phyloP scores from a whole-genome alignment of 2,888 invertebrate genomes.

The Drosophila acutilabella region DNA sequence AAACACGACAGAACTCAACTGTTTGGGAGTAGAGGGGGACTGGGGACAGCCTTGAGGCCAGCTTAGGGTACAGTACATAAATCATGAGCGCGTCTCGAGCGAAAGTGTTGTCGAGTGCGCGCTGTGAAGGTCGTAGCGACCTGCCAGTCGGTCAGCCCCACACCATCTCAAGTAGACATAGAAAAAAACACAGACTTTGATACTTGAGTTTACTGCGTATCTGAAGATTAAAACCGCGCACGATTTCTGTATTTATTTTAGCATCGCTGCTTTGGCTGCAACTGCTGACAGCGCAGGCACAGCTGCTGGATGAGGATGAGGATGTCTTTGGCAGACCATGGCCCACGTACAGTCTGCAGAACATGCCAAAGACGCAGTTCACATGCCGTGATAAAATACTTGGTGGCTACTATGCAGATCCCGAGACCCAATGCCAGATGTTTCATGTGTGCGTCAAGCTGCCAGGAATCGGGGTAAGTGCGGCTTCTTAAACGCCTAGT shows the following conservation, averaged over 20 bases:
- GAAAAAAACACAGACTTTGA: background rate
- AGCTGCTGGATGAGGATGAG: slow-evolving; percentile 75
- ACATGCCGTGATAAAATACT: slow-evolving; percentile 93
- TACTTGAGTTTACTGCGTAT: slow-evolving; percentile 39
- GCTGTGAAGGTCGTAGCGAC: slow-evolving; percentile 60
- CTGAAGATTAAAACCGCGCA: slow-evolving; percentile 49
- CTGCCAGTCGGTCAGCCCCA: slow-evolving; percentile 41
- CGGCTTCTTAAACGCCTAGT: slow-evolving; percentile 4
- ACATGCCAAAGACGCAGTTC: slow-evolving; percentile 88
- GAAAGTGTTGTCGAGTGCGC: slow-evolving; percentile 65
- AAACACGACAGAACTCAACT: slow-evolving; percentile 43
- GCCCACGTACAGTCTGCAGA: slow-evolving; percentile 87
- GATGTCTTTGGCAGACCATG: slow-evolving; percentile 81
- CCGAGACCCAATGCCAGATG: slow-evolving; percentile 94
- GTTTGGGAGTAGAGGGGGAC: background rate
- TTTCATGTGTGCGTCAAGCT: slow-evolving; percentile 95
- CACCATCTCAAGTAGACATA: slow-evolving; percentile 5
- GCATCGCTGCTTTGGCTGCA: slow-evolving; percentile 46
- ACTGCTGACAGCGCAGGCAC: slow-evolving; percentile 44
- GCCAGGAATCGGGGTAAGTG: slow-evolving; percentile 90
- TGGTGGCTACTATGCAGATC: slow-evolving; percentile 95
- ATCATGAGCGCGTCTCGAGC: slow-evolving; percentile 67
- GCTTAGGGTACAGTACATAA: slow-evolving; percentile 68
- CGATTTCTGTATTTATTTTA: slow-evolving; percentile 52
- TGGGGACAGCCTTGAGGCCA: slow-evolving; percentile 56